Percentiles rank a stretch among this genome's conserved stretches.
These are phyloP conservation scores for Bursaphelenchus okinawaensis DNA, from an alignment of 2,888 invertebrate species.

Conservation along the genomic window DNA sequence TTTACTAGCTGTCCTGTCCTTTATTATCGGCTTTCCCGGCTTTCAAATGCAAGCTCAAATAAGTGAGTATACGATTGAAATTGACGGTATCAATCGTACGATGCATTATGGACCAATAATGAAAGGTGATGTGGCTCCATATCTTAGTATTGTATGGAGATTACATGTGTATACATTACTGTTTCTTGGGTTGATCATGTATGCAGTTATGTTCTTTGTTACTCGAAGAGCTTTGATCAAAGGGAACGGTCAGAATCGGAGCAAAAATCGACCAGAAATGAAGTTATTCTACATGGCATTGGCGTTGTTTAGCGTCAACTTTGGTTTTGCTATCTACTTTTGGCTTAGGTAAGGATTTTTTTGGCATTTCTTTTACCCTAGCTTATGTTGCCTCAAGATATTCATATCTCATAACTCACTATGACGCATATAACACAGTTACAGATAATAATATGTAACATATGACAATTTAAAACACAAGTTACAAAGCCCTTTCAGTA, in stretches of 20 bases:
- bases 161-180: conserved; percentile 3
- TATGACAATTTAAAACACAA: no score
- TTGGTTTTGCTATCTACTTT: conserved; percentile 6
- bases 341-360: not conserved
- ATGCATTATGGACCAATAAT: conserved; percentile 7
- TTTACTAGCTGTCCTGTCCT: not conserved
- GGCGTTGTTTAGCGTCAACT: not conserved
- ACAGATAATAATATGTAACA: no score
- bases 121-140: not conserved
- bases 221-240: not conserved
- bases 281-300: conserved; percentile 4
- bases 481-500: no score
- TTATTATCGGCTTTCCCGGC: not conserved
- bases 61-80: not conserved
- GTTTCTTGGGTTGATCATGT: not conserved
- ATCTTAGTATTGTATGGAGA: not conserved
- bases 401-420: no score
- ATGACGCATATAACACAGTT: no score
- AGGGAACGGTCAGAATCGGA: not conserved
- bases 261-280: not conserved
- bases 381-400: no score
- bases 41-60: not conserved
- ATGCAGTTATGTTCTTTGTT: not conserved
- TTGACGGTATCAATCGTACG: not conserved
- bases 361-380: no score